phyloP scores from a whole-genome alignment of 2,888 invertebrate species.

The Caenorhabditis sulstoni region DNA sequence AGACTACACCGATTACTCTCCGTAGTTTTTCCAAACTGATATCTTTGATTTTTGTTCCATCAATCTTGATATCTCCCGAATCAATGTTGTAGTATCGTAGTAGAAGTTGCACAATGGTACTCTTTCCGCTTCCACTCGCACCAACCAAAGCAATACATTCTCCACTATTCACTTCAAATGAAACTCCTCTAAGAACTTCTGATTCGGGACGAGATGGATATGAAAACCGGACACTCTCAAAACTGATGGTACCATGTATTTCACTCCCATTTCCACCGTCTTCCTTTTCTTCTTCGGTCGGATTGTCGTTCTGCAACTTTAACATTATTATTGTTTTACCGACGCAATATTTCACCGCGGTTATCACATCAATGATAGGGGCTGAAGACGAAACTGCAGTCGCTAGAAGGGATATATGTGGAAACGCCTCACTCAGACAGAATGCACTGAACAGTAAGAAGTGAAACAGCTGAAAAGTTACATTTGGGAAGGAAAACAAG shows the following conservation, averaged over 20 bases:
- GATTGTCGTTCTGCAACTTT: constrained; percentile 58
- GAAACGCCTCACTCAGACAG: constrained; percentile 48
- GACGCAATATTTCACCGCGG: background rate
- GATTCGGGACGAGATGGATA: constrained; percentile 82
- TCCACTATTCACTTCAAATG: constrained; percentile 65
- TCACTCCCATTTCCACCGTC: constrained; percentile 80
- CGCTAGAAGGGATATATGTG: constrained; percentile 28
- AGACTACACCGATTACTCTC: constrained; percentile 80
- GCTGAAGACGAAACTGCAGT: constrained; percentile 35
- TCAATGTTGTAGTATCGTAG: constrained; percentile 66
- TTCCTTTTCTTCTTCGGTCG: constrained; percentile 65
- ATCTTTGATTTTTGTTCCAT: constrained; percentile 81
- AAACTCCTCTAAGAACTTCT: constrained; percentile 68
- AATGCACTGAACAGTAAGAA: constrained; percentile 46
- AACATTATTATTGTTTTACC: background rate
- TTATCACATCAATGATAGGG: constrained; percentile 45
- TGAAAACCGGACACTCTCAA: constrained; percentile 81
- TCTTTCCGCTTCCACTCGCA: constrained; percentile 72
- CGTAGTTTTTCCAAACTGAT: constrained; percentile 82
- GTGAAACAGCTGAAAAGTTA: constrained; percentile 26
- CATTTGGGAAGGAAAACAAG: no score
- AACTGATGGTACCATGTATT: constrained; percentile 81
- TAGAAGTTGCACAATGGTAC: constrained; percentile 70
- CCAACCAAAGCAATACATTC: constrained; percentile 73
- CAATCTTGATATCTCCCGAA: constrained; percentile 79